phyloP scores from a whole-genome alignment of 2,888 invertebrate genomes.

The Limnephilus rhombicus region DNA sequence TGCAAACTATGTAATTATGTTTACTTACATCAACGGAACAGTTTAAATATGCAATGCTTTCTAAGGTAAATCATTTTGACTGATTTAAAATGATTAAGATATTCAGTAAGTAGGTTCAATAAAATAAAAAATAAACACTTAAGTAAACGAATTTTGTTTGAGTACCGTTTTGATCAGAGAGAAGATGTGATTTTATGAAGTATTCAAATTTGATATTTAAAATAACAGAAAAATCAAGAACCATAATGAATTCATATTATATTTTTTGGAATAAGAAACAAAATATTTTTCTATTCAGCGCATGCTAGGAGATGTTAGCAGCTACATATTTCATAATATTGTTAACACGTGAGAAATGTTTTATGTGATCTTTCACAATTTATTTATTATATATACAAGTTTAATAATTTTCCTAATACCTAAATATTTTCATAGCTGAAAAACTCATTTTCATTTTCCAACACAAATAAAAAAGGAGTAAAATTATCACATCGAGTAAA shows the following conservation, averaged over 20 bases:
- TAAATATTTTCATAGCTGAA: too few species aligned
- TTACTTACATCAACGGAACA: background rate
- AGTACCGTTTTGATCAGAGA: background rate
- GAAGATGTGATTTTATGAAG: background rate
- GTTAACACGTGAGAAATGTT: too few species aligned
- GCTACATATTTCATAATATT: too few species aligned
- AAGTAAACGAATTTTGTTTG: background rate
- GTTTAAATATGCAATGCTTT: background rate
- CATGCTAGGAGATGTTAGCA: too few species aligned
- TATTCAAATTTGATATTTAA: background rate
- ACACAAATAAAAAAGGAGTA: too few species aligned
- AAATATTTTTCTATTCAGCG: too few species aligned
- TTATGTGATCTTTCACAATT: too few species aligned
- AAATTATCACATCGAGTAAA: too few species aligned
- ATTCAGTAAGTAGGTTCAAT: background rate
- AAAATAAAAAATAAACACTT: background rate
- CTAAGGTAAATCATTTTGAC: background rate
- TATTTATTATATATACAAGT: too few species aligned
- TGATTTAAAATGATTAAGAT: background rate
- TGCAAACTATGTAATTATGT: slow-evolving; percentile 16
- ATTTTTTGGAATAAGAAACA: background rate
- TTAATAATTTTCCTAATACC: too few species aligned
- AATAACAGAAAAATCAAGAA: background rate
- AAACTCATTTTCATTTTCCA: too few species aligned
- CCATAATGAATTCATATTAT: background rate